Evolutionary conservation across 2,113 vertebrate genomes (phyloP).

Genomic region (Aspidoscelis tigris): DNA sequence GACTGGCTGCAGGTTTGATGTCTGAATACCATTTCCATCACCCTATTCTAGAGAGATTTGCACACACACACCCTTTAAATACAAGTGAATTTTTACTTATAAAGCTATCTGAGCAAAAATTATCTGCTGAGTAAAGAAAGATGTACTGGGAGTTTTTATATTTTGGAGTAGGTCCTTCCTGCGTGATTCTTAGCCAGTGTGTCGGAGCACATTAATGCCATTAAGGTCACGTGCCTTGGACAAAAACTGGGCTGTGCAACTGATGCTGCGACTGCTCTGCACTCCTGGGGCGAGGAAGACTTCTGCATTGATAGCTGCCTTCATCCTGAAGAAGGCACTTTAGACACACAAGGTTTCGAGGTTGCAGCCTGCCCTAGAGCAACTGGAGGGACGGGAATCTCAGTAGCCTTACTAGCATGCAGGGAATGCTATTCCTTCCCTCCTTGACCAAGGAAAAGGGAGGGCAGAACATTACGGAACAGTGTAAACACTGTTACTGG

Average conservation of each 20-base stretch:
- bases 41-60: no score
- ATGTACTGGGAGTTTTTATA: not conserved
- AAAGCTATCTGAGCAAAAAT: not conserved
- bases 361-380: not conserved
- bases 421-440: not conserved
- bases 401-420: not conserved
- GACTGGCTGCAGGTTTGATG: not conserved
- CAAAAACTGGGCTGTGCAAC: not conserved
- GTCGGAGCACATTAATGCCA: not conserved
- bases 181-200: not conserved
- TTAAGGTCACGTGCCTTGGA: not conserved
- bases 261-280: not conserved
- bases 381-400: conserved; percentile 2
- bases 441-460: not conserved
- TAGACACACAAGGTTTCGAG: not conserved
- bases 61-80: no score
- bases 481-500: not conserved
- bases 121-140: not conserved
- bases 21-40: not conserved
- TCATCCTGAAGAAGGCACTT: not conserved
- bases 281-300: not conserved
- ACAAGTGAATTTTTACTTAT: not conserved
- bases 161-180: not conserved
- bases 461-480: not conserved
- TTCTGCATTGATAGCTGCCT: not conserved